phyloP scores from a whole-genome alignment of 2,888 invertebrate genomes.

The Phengaris arion region DNA sequence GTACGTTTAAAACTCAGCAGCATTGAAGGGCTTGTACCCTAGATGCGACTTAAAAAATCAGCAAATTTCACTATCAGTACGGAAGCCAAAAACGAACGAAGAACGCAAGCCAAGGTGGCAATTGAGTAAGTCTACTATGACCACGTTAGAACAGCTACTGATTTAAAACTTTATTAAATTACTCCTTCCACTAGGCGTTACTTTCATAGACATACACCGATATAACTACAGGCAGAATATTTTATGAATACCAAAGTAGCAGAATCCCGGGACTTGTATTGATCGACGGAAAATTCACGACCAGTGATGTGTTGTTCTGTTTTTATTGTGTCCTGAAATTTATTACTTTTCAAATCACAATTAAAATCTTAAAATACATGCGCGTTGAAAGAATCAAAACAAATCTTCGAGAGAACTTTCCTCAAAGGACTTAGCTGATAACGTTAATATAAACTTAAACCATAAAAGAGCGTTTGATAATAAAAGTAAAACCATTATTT shows the following conservation, averaged over 20 bases:
- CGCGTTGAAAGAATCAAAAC: too few relatives aligned
- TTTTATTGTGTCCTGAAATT: neutral
- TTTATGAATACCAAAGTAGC: neutral
- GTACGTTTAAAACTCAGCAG: neutral
- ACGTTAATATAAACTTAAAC: neutral
- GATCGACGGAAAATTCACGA: neutral
- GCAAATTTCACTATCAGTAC: conserved; percentile 18
- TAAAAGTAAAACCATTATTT: neutral
- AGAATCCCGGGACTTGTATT: neutral
- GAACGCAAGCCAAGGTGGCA: too few relatives aligned
- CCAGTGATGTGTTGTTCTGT: neutral
- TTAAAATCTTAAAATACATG: neutral
- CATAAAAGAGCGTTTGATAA: neutral
- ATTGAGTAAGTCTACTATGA: too few relatives aligned
- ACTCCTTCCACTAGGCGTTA: neutral
- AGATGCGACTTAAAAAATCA: conserved; percentile 26
- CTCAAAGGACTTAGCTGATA: too few relatives aligned
- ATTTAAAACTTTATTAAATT: too few relatives aligned
- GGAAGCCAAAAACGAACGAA: neutral
- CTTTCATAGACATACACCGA: neutral
- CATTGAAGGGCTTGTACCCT: conserved; percentile 19
- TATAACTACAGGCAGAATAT: neutral
- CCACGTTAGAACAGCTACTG: too few relatives aligned
- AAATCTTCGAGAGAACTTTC: too few relatives aligned
- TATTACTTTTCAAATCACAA: neutral